A percentile compares a stretch with the other conserved stretches of the same genome.
Evolutionary conservation across 2,113 vertebrate genomes (phyloP).

Genomic region (Sphyrna mokarran): DNA sequence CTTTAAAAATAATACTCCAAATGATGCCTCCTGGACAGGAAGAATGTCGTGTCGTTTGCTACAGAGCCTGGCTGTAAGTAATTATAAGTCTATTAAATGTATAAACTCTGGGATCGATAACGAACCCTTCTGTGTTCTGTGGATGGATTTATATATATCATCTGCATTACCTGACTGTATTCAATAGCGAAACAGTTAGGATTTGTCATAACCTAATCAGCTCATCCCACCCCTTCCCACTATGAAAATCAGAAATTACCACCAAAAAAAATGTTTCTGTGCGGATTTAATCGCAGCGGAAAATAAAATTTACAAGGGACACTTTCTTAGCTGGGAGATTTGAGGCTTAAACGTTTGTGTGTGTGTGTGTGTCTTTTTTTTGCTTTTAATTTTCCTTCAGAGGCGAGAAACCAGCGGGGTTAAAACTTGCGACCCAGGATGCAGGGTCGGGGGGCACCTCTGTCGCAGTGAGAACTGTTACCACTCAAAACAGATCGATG

Average conservation of each 20-base stretch:
- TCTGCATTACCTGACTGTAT: neutral
- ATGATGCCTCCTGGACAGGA: neutral
- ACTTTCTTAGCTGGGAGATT: neutral
- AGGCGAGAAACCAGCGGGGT: neutral
- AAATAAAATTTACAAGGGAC: neutral
- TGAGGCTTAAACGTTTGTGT: neutral
- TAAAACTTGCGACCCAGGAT: neutral
- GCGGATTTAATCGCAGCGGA: neutral
- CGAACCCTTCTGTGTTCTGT: neutral
- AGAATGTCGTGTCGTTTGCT: neutral
- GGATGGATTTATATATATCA: neutral
- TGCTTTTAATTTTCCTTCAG: neutral
- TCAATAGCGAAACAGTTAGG: neutral
- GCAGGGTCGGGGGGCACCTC: neutral
- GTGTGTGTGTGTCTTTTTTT: neutral
- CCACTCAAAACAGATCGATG: slow-evolving; percentile 19
- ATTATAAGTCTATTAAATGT: neutral
- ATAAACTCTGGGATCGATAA: neutral
- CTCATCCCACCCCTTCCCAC: neutral
- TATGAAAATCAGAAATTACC: neutral
- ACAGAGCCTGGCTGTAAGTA: slow-evolving; percentile 2
- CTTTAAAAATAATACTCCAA: neutral
- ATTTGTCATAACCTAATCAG: neutral
- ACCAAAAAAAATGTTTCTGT: neutral
- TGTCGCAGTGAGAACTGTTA: slow-evolving; percentile 1